A percentile compares a stretch with the other conserved stretches of the same genome.
These are phyloP conservation scores for Mastomys natalensis DNA, from an alignment of 2,113 vertebrate genomes.

Conservation along the genomic window DNA sequence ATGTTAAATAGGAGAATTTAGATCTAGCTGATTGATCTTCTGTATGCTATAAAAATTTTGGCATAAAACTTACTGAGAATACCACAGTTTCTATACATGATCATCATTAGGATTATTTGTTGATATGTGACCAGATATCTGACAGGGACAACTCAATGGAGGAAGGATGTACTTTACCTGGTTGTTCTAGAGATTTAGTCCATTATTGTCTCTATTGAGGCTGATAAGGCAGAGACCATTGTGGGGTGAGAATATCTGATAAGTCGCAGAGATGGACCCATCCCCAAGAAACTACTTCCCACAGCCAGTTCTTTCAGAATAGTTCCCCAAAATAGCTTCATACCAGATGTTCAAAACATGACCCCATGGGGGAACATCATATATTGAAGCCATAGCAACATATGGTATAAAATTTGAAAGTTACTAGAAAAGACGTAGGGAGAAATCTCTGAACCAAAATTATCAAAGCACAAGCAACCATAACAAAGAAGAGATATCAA, in stretches of 20 bases:
- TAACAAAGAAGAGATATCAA: background rate
- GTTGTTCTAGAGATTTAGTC: background rate
- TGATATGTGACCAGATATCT: background rate
- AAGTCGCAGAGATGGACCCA: background rate
- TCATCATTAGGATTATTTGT: background rate
- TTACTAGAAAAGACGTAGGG: background rate
- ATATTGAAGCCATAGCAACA: background rate
- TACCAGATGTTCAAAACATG: background rate
- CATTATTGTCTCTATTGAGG: background rate
- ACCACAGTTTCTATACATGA: background rate
- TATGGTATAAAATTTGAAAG: background rate
- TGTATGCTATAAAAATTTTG: background rate
- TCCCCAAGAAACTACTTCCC: background rate
- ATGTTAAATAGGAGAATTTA: constrained; percentile 39
- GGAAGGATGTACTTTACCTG: background rate
- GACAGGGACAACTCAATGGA: background rate
- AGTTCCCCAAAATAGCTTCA: background rate
- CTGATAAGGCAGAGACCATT: background rate
- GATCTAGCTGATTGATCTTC: background rate
- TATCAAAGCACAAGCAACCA: background rate
- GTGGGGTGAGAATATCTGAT: background rate
- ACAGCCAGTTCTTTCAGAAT: background rate
- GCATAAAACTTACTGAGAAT: background rate
- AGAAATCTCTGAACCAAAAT: background rate
- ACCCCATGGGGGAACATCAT: background rate